Conservation (phyloP, 2,797 vertebrate genomes). For the Picus viridis region DNA sequence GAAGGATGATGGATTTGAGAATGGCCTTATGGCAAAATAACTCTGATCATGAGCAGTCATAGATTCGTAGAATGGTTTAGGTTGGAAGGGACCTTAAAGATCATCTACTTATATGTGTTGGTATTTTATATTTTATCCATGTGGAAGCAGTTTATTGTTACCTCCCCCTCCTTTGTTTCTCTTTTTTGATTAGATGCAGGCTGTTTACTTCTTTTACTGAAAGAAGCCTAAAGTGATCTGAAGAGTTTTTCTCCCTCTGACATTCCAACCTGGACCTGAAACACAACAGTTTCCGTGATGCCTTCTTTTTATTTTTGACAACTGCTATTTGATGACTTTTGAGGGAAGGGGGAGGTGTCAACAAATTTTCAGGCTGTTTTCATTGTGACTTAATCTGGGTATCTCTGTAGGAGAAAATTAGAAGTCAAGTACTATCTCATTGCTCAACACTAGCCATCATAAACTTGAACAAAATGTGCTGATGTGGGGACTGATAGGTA, state of each 20-base stretch:
- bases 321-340: background rate
- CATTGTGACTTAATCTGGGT: background rate
- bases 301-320: background rate
- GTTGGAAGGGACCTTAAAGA: no score
- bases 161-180: background rate
- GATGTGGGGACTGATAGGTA: background rate
- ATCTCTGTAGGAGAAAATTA: background rate
- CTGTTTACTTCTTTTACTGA: background rate
- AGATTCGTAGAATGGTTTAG: no score
- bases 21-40: background rate
- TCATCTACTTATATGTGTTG: background rate
- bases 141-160: background rate
- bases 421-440: background rate
- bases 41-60: background rate
- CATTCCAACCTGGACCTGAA: background rate
- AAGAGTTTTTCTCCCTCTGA: background rate
- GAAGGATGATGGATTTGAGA: background rate
- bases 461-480: background rate
- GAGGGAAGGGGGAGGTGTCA: background rate
- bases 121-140: background rate
- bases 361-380: background rate
- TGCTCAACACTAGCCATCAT: background rate
- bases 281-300: background rate
- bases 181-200: background rate
- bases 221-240: background rate